A percentile compares a stretch with the other conserved stretches of the same genome.
Evolutionary conservation across 2,113 vertebrate genomes (phyloP).

Genomic region (Callospermophilus lateralis): DNA sequence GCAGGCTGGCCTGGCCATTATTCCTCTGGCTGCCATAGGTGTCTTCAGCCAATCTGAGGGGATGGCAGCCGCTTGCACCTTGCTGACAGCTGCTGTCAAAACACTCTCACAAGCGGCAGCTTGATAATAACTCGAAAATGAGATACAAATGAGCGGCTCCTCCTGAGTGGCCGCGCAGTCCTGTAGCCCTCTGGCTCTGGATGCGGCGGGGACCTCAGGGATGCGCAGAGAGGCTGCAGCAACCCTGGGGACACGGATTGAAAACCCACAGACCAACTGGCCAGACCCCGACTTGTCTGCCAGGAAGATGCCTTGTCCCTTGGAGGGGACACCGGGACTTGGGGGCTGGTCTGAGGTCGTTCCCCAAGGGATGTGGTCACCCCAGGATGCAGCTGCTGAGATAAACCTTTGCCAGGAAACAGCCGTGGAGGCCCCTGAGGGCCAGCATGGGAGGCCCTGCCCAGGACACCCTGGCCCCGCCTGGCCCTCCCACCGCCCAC

Average conservation of each 20-base stretch:
- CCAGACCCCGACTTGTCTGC: rapidly evolving
- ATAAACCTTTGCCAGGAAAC: background rate
- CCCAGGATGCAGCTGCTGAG: rapidly evolving
- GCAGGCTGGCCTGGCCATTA: background rate
- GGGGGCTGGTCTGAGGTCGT: rapidly evolving
- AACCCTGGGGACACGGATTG: rapidly evolving
- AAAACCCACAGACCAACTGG: background rate
- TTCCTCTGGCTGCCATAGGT: slow-evolving; percentile 58
- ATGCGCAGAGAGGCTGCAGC: background rate
- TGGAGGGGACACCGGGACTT: background rate
- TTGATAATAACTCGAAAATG: slow-evolving; percentile 77
- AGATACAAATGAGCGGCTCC: slow-evolving; percentile 80
- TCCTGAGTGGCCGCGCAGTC: background rate
- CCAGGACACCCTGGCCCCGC: rapidly evolving
- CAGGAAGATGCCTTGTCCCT: background rate
- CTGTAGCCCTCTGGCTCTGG: background rate
- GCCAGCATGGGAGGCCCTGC: too few relatives aligned
- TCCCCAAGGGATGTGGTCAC: rapidly evolving
- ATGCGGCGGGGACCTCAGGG: rapidly evolving
- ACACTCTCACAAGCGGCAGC: slow-evolving; percentile 63
- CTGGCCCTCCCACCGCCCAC: background rate
- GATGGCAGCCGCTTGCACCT: slow-evolving; percentile 80
- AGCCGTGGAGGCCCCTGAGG: background rate
- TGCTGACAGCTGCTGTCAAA: slow-evolving; percentile 81
- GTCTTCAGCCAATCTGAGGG: slow-evolving; percentile 75